Percentiles rank a stretch among this genome's conserved stretches.
These are phyloP conservation scores for Acanthococcus lagerstroemiae DNA, from an alignment of 2,888 invertebrate genomes.

Conservation along the genomic window DNA sequence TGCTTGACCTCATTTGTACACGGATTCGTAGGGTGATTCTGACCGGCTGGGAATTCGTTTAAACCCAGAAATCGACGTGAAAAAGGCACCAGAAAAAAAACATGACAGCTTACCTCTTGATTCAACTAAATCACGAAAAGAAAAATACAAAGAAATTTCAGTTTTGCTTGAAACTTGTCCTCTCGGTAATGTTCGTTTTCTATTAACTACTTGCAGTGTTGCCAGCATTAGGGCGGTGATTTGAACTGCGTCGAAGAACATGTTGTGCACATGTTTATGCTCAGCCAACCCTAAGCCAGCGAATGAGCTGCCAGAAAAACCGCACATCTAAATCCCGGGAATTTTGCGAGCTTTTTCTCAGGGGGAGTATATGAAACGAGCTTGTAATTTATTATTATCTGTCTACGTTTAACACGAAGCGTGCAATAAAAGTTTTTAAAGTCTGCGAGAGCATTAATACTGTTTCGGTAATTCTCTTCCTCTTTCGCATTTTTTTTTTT, in stretches of 20 bases:
- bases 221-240: background rate
- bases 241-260: background rate
- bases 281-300: background rate
- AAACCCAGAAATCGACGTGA: no score
- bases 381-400: background rate
- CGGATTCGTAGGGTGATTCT: no score
- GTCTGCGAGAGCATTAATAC: background rate
- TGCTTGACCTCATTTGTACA: no score
- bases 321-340: background rate
- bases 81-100: no score
- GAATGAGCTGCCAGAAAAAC: background rate
- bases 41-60: no score
- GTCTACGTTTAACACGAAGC: background rate
- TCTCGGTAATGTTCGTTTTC: no score
- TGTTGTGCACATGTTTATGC: no score
- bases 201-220: no score
- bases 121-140: no score
- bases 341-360: background rate
- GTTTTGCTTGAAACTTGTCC: no score
- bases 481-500: background rate
- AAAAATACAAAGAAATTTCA: no score
- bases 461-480: background rate
- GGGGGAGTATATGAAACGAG: background rate
- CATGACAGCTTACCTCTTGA: no score
- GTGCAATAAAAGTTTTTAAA: background rate